Conservation (phyloP, 2,113 vertebrate genomes). For the Lamprologus ornatipinnis region DNA sequence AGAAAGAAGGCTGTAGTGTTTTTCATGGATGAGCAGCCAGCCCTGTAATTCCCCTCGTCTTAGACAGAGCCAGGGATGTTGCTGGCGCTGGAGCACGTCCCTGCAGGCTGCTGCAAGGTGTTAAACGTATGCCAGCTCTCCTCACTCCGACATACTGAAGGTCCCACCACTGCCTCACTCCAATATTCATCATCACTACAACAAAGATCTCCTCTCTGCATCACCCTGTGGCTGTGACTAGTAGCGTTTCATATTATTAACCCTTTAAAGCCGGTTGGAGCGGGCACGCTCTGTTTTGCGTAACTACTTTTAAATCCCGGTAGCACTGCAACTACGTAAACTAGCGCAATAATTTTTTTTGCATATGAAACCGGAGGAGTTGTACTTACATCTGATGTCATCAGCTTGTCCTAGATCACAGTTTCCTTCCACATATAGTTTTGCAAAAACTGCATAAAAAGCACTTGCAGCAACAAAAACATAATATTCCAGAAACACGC, state of each 20-base stretch:
- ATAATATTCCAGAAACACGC: too few relatives aligned
- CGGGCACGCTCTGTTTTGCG: too few relatives aligned
- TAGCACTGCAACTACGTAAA: too few relatives aligned
- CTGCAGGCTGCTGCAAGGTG: constrained; percentile 23
- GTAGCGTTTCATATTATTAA: neutral
- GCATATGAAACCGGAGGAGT: too few relatives aligned
- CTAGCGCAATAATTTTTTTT: too few relatives aligned
- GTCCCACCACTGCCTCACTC: neutral
- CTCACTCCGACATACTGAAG: neutral
- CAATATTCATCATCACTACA: neutral
- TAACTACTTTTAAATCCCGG: too few relatives aligned
- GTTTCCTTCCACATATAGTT: rapidly evolving
- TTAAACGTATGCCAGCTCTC: constrained; percentile 1
- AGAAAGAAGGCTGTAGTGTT: neutral
- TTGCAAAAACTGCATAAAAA: too few relatives aligned
- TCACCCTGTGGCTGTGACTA: neutral
- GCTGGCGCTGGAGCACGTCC: neutral
- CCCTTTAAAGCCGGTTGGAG: too few relatives aligned
- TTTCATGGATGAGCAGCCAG: neutral
- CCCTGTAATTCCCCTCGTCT: neutral
- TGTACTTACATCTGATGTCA: too few relatives aligned
- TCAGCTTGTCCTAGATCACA: too few relatives aligned
- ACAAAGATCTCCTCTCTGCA: neutral
- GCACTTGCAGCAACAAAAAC: too few relatives aligned
- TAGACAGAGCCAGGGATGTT: constrained; percentile 12